These are phyloP conservation scores for Oopsacas minuta DNA, from an alignment of 37 sponge, comb jelly and placozoan species.

Conservation along the genomic window DNA sequence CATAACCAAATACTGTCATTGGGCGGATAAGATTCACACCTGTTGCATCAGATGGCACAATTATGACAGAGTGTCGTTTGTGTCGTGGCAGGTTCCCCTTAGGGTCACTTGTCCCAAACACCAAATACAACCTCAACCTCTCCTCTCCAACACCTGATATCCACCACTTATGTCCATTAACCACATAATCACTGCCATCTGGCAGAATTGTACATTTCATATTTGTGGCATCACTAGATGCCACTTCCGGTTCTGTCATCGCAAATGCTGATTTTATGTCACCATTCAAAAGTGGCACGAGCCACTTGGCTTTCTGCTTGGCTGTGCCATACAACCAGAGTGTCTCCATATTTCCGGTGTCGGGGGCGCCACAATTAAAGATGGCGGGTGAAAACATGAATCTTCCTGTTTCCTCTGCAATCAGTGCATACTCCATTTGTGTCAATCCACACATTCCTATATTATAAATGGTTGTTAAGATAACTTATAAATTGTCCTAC, in stretches of 20 bases:
- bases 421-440: slow-evolving; percentile 77
- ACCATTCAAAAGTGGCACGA: slow-evolving; percentile 73
- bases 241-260: slow-evolving; percentile 74
- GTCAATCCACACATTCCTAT: slow-evolving; percentile 50
- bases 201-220: slow-evolving; percentile 40
- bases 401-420: slow-evolving; percentile 78
- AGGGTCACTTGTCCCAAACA: slow-evolving; percentile 58
- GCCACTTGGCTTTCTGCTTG: slow-evolving; percentile 66
- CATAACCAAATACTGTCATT: slow-evolving; percentile 67
- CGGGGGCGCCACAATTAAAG: slow-evolving; percentile 86
- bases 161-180: slow-evolving; percentile 91
- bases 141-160: slow-evolving; percentile 34
- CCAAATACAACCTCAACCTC: slow-evolving; percentile 24
- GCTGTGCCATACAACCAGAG: slow-evolving; percentile 68
- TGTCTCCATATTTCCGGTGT: slow-evolving; percentile 90
- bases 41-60: slow-evolving; percentile 67
- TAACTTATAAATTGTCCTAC: too few relatives aligned
- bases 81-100: not conserved
- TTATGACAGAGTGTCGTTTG: slow-evolving; percentile 63
- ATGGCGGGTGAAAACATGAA: slow-evolving; percentile 52
- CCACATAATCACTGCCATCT: slow-evolving; percentile 44
- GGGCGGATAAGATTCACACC: slow-evolving; percentile 63
- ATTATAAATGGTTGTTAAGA: not conserved
- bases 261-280: slow-evolving; percentile 69
- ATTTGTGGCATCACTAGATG: slow-evolving; percentile 89